Percentiles rank a stretch among this genome's conserved stretches.
Evolutionary conservation across 2,888 invertebrate genomes (phyloP).

Genomic region (Philereme transversata): DNA sequence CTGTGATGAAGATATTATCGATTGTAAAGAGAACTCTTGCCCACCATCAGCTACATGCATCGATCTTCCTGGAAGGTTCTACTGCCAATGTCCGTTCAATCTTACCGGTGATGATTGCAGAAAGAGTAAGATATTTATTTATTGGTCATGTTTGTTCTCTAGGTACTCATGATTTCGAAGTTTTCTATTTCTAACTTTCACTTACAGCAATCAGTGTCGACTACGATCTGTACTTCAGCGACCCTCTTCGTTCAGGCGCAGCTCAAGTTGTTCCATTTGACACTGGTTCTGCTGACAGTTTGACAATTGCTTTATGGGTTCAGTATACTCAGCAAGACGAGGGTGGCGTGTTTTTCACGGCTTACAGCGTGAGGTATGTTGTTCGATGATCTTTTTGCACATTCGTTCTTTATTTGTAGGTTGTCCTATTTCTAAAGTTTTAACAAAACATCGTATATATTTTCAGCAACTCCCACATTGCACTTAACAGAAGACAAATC

Average conservation of each 20-base stretch:
- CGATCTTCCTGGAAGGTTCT: slow-evolving; percentile 94
- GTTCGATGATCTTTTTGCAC: neutral
- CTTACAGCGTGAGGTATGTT: slow-evolving; percentile 92
- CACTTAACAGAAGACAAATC: slow-evolving; percentile 90
- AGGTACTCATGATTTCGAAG: too few relatives aligned
- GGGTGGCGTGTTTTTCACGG: slow-evolving; percentile 96
- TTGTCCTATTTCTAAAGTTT: neutral
- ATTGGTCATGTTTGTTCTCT: neutral
- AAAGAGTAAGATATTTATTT: slow-evolving; percentile 87
- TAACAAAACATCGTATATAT: neutral
- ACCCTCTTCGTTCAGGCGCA: slow-evolving; percentile 94
- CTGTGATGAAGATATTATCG: slow-evolving; percentile 95
- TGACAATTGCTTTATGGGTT: slow-evolving; percentile 98
- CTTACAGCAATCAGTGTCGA: slow-evolving; percentile 97
- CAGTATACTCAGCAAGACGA: slow-evolving; percentile 96
- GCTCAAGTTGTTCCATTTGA: slow-evolving; percentile 96
- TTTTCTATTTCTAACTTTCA: neutral
- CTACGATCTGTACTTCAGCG: slow-evolving; percentile 98
- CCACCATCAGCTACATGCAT: slow-evolving; percentile 97
- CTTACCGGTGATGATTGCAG: slow-evolving; percentile 98
- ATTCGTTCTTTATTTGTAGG: too few relatives aligned
- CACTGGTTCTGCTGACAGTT: slow-evolving; percentile 88
- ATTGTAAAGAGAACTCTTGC: slow-evolving; percentile 97
- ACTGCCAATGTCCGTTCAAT: slow-evolving; percentile 98
- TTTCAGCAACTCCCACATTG: slow-evolving; percentile 90